A percentile compares a stretch with the other conserved stretches of the same genome.
These are phyloP conservation scores for Sarcoramphus papa DNA, from an alignment of 2,797 vertebrate species.

Conservation along the genomic window DNA sequence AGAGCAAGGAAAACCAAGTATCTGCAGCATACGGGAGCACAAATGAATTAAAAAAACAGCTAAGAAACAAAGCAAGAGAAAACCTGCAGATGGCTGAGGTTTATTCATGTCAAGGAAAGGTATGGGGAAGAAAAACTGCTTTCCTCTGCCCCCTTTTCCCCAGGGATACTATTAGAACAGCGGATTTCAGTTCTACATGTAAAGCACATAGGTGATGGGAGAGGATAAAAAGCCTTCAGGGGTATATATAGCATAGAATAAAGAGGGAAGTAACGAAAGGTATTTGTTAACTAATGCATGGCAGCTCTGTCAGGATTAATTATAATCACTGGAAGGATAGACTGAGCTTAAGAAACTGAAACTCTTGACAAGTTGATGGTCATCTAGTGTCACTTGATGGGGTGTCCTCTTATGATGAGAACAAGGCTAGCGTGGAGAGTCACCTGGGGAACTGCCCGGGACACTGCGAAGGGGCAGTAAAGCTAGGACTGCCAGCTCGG, in stretches of 20 bases:
- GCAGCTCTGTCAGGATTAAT: constrained; percentile 11
- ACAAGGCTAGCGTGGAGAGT: not conserved
- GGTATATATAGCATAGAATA: not conserved
- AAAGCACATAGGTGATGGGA: not conserved
- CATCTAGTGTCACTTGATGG: not conserved
- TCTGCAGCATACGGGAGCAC: not conserved
- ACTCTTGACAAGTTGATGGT: not conserved
- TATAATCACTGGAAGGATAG: not conserved
- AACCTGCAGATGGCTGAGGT: not conserved
- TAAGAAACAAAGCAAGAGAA: not conserved
- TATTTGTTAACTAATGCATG: not conserved
- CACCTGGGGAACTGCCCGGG: not conserved
- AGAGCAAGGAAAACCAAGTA: not conserved
- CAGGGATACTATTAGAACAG: not conserved
- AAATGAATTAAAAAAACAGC: not conserved
- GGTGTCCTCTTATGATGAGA: not conserved
- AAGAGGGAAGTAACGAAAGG: not conserved
- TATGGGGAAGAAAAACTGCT: not conserved
- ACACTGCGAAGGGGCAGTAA: not conserved
- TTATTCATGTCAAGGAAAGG: not conserved
- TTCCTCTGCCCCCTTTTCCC: not conserved
- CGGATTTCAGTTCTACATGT: not conserved
- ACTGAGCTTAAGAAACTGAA: not conserved
- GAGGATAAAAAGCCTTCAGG: not conserved
- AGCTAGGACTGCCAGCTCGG: not conserved